phyloP scores from a whole-genome alignment of 2,888 invertebrate species.

The Noctua comes region DNA sequence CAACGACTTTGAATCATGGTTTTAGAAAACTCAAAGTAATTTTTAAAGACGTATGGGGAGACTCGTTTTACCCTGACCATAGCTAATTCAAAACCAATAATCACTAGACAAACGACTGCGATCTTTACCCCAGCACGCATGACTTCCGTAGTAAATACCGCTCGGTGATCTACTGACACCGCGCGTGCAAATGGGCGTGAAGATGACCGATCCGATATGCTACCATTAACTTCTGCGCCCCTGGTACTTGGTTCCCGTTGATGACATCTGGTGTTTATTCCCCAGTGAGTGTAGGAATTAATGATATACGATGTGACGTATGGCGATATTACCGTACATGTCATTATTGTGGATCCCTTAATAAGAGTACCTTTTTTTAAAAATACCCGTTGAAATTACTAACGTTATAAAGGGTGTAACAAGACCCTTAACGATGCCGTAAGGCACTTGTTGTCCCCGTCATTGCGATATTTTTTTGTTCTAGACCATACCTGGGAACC shows the following conservation, averaged over 20 bases:
- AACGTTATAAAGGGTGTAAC: no score
- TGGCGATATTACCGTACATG: background rate
- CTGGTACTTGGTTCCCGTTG: conserved; percentile 30
- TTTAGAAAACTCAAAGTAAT: no score
- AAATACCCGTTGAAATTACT: background rate
- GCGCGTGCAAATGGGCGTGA: conserved; percentile 26
- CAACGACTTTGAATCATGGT: no score
- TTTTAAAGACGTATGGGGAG: no score
- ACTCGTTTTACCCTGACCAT: background rate
- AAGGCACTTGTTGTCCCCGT: no score
- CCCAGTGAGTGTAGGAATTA: background rate
- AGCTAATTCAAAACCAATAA: background rate
- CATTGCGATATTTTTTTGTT: no score
- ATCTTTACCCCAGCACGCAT: conserved; percentile 11
- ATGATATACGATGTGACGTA: background rate
- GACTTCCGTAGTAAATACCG: conserved; percentile 29
- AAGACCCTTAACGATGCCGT: no score
- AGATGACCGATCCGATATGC: conserved; percentile 51
- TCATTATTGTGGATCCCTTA: background rate
- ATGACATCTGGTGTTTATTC: conserved; percentile 17
- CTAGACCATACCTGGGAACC: no score
- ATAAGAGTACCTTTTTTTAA: background rate
- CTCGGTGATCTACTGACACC: conserved; percentile 40
- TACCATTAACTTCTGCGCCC: conserved; percentile 26
- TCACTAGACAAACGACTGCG: background rate